Base-by-base conservation (phyloP, 30 jellyfish, hydroid and myxozoan genomes). In the Rhopilema esculentum region DNA sequence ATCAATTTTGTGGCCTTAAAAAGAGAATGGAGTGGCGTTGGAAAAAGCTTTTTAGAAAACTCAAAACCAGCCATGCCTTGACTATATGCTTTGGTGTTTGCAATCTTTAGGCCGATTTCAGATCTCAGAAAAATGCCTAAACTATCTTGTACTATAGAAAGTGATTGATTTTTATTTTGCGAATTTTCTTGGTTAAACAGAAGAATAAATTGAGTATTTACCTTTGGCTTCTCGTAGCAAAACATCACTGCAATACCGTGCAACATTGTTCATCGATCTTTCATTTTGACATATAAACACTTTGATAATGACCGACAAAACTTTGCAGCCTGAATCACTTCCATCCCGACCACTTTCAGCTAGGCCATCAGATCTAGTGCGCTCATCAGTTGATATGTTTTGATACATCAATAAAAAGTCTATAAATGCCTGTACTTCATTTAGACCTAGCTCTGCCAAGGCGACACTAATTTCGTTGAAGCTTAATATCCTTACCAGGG, bases 371-470 rank as follows among this genome's bases (percentile, higher is more conserved):
- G 24, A 64, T 21, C 4, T 48, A 32, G n/a, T 1, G 72, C 26
- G n/a, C 16, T 73, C 84, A 0, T 8, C 32, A 17, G 27, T 29
- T 20, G 40, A 28, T 1, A 73, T 17, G 22, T 73, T 65, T 15
- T 73, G 49, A 26, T 73, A 78, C 79, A 84, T 72, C 62, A 51
- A 30, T 86, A 84, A 28, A 40, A 64, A 84, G 30, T 84, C 92
- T 20, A 84, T 33, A 16, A 78, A 79, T 29, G 80, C 31, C 82
- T 84, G 88, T 9, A 91, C 88, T 29, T 84, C 75, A 52, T 72
- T 83, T n/a, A 91, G 62, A 21, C 87, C 95, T 40, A 91, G 89
- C 50, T 91, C 95, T 49, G 51, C 75, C 68, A 91, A 78, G 16
- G 97, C 96, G 40, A 19, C 16, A 19, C 74, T 84, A 0, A 91